These are phyloP conservation scores for Nesometra sesokonis DNA, from an alignment of 35 echinoderm and acorn worm genomes.

Conservation along the genomic window DNA sequence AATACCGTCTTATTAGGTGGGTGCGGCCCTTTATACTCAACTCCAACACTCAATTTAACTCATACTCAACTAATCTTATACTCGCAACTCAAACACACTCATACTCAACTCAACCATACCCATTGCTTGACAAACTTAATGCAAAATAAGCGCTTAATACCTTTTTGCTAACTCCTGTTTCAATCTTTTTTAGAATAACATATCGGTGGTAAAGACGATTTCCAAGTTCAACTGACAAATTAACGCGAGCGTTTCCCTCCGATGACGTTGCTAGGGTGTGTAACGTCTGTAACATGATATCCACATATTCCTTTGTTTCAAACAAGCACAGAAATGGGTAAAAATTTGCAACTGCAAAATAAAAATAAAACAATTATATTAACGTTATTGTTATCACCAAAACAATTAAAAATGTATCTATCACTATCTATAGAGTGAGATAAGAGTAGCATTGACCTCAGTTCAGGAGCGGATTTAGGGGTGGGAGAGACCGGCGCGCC, in stretches of 20 bases:
- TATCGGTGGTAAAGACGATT: constrained; percentile 28
- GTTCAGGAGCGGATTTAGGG: background rate
- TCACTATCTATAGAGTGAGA: background rate
- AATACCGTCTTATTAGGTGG: too few relatives aligned
- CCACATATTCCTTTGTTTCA: constrained; percentile 38
- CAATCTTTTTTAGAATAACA: constrained; percentile 46
- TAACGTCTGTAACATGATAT: constrained; percentile 59
- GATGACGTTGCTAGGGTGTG: constrained; percentile 41
- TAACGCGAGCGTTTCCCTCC: constrained; percentile 54
- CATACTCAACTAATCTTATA: background rate
- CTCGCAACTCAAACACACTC: background rate
- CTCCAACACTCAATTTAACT: too few relatives aligned
- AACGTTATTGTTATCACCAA: too few relatives aligned
- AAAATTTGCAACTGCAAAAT: constrained; percentile 13
- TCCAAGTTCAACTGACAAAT: constrained; percentile 44
- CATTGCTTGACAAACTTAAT: background rate
- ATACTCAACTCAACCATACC: background rate
- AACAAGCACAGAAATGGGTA: constrained; percentile 59
- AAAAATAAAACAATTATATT: background rate
- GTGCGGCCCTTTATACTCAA: too few relatives aligned
- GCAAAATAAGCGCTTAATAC: background rate
- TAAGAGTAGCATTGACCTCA: constrained; percentile 1
- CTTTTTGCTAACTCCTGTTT: constrained; percentile 54
- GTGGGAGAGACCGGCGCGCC: too few relatives aligned
- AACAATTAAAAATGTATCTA: too few relatives aligned